Evolutionary conservation across 2,113 vertebrate species (phyloP), one percentile per base, ranked within the genome.

Genomic region (Stercorarius parasiticus): DNA sequence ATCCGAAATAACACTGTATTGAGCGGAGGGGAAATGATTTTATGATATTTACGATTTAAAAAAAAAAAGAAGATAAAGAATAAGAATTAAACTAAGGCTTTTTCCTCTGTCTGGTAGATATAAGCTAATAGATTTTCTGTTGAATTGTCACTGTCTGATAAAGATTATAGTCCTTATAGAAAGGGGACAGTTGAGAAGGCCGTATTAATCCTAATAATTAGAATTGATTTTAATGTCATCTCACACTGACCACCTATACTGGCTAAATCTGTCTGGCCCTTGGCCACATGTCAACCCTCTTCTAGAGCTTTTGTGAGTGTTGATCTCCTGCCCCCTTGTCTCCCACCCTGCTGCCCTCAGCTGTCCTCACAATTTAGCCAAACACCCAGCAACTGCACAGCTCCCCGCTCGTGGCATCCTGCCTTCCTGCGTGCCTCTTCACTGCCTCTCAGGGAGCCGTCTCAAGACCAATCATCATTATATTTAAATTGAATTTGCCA

Each of bases 341-440:
- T 76, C n/a, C 47, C 52, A 65, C 4, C 14, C 21, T 0, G 0
- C 34, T 95, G 27, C 14, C 32, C 40, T 43, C 43, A 42, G 7
- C 11, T 32, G 14, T 82, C 32, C 50, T 76, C 1, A 0, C 7
- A 53, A 53, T 5, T 42, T 34, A 53, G 10, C 12, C 70, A 59
- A 59, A 66, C 26, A 38, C 3, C 1, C 5, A 14, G 42, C 19
- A 65, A 14, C 16, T 1, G 1, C 12, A n/a, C 1, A 1, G 30
- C 15, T 40, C 29, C 20, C 69, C 0, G 0, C 16, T n/a, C 1
- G 0, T 13, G 8, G 15, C 3, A 1, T 21, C 32, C 72, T 12
- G 0, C 34, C 15, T 43, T 78, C 34, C 45, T 8, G 2, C 3
- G 1, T 42, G 6, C 13, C 11, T 55, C 55, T 38, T 21, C 55